Conservation (phyloP, 64 coral and sea anemone genomes). For the Stylophora pistillata region DNA sequence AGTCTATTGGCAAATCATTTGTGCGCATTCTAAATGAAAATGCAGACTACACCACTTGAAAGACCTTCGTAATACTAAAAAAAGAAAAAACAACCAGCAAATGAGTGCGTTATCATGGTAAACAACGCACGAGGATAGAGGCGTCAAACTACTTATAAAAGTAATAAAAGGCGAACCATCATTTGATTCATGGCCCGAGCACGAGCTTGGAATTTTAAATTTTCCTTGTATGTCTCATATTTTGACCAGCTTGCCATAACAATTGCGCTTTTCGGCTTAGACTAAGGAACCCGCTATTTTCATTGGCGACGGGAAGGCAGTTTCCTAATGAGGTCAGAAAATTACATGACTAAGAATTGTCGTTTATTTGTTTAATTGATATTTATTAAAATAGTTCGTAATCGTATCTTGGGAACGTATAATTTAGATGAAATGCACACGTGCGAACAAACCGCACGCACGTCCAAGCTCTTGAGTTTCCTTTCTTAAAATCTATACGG, state of each 20-base stretch:
- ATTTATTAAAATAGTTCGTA: not conserved
- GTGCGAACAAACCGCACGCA: slow-evolving; percentile 19
- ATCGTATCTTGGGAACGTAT: slow-evolving; percentile 2
- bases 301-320: slow-evolving; percentile 11
- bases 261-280: not conserved
- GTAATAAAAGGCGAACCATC: too few relatives aligned
- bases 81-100: not conserved
- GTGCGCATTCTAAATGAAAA: not conserved
- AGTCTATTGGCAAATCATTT: too few relatives aligned
- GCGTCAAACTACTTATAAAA: not conserved
- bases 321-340: slow-evolving; percentile 16
- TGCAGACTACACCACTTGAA: not conserved
- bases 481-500: not conserved
- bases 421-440: not conserved
- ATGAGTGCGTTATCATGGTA: not conserved
- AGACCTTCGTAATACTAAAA: not conserved
- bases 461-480: not conserved
- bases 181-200: too few relatives aligned
- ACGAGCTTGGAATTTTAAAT: too few relatives aligned
- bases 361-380: slow-evolving; percentile 39
- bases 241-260: not conserved
- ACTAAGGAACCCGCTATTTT: not conserved
- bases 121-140: not conserved
- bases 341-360: slow-evolving; percentile 43
- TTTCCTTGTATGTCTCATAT: too few relatives aligned